Percentiles rank a stretch among this genome's conserved stretches.
Conservation (phyloP, 2,113 vertebrate species). For the Petrocephalus zakoni region DNA sequence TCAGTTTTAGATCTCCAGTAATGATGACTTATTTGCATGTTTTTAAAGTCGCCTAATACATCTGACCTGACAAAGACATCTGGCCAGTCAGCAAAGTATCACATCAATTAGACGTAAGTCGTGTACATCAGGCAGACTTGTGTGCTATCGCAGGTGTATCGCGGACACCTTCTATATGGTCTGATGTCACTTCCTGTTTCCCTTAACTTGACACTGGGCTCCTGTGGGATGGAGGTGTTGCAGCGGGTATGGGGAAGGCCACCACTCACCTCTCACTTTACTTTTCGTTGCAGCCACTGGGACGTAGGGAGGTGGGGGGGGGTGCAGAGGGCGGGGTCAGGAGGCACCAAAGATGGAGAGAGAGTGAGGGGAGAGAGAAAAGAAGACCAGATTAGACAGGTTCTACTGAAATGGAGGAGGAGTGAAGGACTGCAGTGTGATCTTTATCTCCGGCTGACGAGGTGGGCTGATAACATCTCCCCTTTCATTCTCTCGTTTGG, state of each 20-base stretch:
- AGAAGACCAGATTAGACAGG: slow-evolving; percentile 53
- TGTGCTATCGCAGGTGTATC: neutral
- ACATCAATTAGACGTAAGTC: neutral
- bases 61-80: neutral
- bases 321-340: slow-evolving; percentile 2
- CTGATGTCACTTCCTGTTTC: neutral
- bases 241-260: slow-evolving; percentile 28
- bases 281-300: slow-evolving; percentile 68
- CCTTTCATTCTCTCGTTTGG: neutral
- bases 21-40: neutral
- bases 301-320: slow-evolving; percentile 31
- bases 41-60: neutral
- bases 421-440: neutral
- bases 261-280: slow-evolving; percentile 68
- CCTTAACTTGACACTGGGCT: neutral
- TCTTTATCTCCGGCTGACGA: neutral
- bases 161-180: neutral
- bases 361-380: slow-evolving; percentile 37
- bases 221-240: neutral
- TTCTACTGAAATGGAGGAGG: slow-evolving; percentile 32
- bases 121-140: neutral
- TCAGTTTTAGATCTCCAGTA: neutral
- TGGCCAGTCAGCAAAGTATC: neutral
- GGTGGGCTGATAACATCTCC: neutral
- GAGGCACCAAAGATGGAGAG: slow-evolving; percentile 25